Conservation (phyloP, 2,888 invertebrate species). For the Plebejus melissa region DNA sequence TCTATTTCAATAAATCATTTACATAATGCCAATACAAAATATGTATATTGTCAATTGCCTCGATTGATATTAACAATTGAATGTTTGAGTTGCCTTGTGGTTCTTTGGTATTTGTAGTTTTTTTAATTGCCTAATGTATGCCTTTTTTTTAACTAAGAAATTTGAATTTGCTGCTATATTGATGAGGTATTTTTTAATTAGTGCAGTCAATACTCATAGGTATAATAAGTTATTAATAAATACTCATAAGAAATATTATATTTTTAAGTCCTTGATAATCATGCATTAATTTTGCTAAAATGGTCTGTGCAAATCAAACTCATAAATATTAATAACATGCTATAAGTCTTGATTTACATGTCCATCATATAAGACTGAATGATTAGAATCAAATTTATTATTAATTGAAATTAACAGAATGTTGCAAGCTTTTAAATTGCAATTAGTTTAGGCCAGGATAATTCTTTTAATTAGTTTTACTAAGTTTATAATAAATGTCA, state of each 20-base stretch:
- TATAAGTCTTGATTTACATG: background rate
- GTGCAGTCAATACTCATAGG: too few relatives aligned
- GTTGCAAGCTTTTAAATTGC: background rate
- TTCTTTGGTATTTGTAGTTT: background rate
- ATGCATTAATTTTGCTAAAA: background rate
- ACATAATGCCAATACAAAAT: conserved; percentile 19
- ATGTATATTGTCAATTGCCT: conserved; percentile 8
- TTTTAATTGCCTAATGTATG: too few relatives aligned
- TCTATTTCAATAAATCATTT: conserved; percentile 22
- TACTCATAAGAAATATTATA: background rate
- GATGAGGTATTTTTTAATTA: too few relatives aligned
- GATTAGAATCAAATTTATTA: background rate
- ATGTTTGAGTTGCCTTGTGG: conserved; percentile 5
- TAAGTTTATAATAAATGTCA: background rate
- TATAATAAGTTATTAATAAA: too few relatives aligned
- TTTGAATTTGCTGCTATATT: too few relatives aligned
- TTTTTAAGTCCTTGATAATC: background rate
- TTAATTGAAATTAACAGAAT: background rate
- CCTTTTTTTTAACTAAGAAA: too few relatives aligned
- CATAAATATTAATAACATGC: background rate
- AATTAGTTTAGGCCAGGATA: background rate
- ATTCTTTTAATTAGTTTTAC: too few relatives aligned
- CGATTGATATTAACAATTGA: conserved; percentile 12
- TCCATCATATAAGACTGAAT: background rate
- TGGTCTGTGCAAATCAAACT: background rate